These are phyloP conservation scores for Ceratina japonica DNA, from an alignment of 1,140 invertebrate genomes.

Conservation along the genomic window DNA sequence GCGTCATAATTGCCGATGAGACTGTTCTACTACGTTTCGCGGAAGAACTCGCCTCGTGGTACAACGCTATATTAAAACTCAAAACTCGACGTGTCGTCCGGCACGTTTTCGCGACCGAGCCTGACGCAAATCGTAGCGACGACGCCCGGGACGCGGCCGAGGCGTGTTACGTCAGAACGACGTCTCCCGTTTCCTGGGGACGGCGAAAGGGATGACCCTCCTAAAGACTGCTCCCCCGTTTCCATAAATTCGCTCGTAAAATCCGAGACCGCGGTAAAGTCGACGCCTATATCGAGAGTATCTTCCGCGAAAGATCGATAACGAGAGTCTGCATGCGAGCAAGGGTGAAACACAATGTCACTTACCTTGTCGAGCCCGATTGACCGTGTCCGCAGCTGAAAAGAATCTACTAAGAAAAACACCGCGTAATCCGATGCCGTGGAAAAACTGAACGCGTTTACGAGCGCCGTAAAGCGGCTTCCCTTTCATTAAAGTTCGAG, in stretches of 20 bases:
- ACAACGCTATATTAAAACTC: no score
- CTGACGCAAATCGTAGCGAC: constrained; percentile 11
- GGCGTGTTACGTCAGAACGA: not conserved
- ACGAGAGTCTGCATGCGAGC: not conserved
- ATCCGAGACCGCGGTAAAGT: not conserved
- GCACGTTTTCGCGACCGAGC: not conserved
- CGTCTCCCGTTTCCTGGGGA: no score
- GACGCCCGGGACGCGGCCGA: not conserved
- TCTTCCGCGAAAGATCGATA: constrained; percentile 18
- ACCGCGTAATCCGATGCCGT: not conserved
- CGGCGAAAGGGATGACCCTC: not conserved
- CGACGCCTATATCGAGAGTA: not conserved
- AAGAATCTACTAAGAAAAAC: not conserved
- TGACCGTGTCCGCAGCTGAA: not conserved
- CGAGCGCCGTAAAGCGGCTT: no score
- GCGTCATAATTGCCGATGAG: no score
- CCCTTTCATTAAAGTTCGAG: not conserved
- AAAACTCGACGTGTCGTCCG: no score
- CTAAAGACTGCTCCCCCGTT: not conserved
- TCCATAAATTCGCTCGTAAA: constrained; percentile 30
- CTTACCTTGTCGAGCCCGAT: constrained; percentile 48
- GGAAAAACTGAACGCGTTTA: not conserved
- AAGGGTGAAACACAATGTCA: constrained; percentile 21
- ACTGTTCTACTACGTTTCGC: constrained; percentile 4
- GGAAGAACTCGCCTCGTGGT: not conserved